These are phyloP conservation scores for Corythornis vintsioides DNA, from an alignment of 2,113 vertebrate species.

Conservation along the genomic window DNA sequence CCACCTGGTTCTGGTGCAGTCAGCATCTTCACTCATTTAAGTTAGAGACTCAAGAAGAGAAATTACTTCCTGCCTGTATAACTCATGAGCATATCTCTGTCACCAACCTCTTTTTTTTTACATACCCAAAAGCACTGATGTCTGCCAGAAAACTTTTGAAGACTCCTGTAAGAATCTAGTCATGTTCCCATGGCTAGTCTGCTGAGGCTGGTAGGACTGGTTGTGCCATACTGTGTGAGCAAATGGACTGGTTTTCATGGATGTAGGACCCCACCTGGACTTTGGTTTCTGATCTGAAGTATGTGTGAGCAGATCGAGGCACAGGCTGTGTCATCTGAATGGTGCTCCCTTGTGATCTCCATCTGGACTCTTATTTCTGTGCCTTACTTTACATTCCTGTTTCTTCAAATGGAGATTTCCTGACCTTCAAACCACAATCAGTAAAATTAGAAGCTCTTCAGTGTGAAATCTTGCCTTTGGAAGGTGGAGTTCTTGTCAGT, in stretches of 20 bases:
- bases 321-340: not conserved
- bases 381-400: not conserved
- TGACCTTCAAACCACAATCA: not conserved
- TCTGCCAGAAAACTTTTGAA: conserved; percentile 15
- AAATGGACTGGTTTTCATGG: not conserved
- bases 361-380: not conserved
- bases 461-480: not conserved
- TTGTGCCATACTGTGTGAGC: not conserved
- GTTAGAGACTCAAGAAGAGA: not conserved
- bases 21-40: not conserved
- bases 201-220: not conserved
- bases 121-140: not conserved
- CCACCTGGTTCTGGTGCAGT: not conserved
- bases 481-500: not conserved
- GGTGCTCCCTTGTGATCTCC: not conserved
- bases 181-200: not conserved
- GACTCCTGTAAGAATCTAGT: not conserved
- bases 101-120: not conserved
- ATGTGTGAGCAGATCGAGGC: not conserved
- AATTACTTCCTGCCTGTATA: not conserved
- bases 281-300: not conserved
- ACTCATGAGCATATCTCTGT: not conserved
- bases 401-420: not conserved
- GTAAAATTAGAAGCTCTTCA: not conserved
- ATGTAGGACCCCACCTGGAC: not conserved